Conservation (phyloP, 2,113 vertebrate species). For the Etheostoma cragini region DNA sequence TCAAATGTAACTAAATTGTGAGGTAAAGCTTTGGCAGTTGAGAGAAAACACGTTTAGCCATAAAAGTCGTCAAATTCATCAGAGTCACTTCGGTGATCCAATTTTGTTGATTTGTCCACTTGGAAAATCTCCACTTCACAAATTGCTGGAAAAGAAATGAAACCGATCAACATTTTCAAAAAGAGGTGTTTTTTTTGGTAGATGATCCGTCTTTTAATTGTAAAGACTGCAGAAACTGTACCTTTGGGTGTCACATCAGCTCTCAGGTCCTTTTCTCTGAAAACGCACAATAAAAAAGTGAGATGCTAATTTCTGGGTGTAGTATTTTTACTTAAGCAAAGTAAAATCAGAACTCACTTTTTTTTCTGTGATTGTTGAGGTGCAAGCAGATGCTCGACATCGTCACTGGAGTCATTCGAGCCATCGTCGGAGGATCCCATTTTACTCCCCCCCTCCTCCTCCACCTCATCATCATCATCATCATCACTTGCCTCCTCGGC, state of each 20-base stretch:
- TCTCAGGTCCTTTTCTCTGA: constrained; percentile 47
- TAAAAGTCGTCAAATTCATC: constrained; percentile 84
- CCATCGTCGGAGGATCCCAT: constrained; percentile 32
- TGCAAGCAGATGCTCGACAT: constrained; percentile 79
- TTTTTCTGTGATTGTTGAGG: constrained; percentile 58
- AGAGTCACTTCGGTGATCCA: constrained; percentile 50
- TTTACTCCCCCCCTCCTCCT: constrained; percentile 38
- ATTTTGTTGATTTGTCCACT: constrained; percentile 24
- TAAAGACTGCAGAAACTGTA: constrained; percentile 10
- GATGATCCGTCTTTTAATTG: neutral
- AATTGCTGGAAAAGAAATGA: constrained; percentile 44
- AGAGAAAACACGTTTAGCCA: constrained; percentile 56
- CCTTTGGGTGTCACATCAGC: constrained; percentile 58
- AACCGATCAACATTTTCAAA: neutral
- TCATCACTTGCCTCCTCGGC: constrained; percentile 46
- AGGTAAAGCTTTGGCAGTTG: neutral
- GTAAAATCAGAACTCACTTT: constrained; percentile 59
- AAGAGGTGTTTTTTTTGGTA: neutral
- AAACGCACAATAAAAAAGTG: constrained; percentile 5
- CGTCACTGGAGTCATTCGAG: constrained; percentile 39
- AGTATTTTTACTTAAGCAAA: neutral
- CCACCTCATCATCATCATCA: constrained; percentile 11
- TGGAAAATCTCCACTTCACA: constrained; percentile 54
- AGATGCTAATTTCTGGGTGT: neutral
- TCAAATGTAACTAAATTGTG: neutral